These are phyloP conservation scores for Argyrosomus regius DNA, from an alignment of 2,797 vertebrate genomes.

Conservation along the genomic window DNA sequence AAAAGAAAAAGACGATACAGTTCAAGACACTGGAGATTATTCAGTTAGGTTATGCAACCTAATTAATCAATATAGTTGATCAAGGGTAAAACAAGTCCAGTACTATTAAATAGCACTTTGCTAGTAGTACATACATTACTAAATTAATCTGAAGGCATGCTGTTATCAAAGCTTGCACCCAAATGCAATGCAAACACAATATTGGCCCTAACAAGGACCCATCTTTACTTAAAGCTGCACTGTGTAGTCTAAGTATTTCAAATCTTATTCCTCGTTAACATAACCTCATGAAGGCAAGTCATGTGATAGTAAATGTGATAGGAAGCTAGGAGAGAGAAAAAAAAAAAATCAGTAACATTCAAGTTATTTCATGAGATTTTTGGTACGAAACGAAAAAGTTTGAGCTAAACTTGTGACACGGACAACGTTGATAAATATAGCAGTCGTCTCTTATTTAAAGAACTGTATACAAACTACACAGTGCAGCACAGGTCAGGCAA, in stretches of 20 bases:
- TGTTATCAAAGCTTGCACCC: slow-evolving; percentile 29
- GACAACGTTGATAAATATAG: slow-evolving; percentile 4
- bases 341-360: slow-evolving; percentile 23
- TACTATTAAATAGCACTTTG: slow-evolving; percentile 52
- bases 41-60: slow-evolving; percentile 29
- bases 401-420: not conserved
- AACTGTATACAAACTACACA: slow-evolving; percentile 41
- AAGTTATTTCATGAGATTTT: slow-evolving; percentile 10
- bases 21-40: slow-evolving; percentile 26
- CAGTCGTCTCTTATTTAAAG: slow-evolving; percentile 6
- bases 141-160: slow-evolving; percentile 58
- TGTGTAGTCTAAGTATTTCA: slow-evolving; percentile 24
- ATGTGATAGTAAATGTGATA: not conserved
- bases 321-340: not conserved
- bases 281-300: not conserved
- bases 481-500: slow-evolving; percentile 55
- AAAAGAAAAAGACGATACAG: slow-evolving; percentile 7
- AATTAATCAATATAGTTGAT: slow-evolving; percentile 24
- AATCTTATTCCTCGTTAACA: not conserved
- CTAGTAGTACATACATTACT: slow-evolving; percentile 58
- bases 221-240: slow-evolving; percentile 51
- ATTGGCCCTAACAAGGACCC: slow-evolving; percentile 23
- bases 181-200: slow-evolving; percentile 44
- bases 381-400: slow-evolving; percentile 11
- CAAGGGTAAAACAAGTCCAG: slow-evolving; percentile 35